Conservation (phyloP, 2,888 invertebrate genomes). For the Latrodectus elegans region DNA sequence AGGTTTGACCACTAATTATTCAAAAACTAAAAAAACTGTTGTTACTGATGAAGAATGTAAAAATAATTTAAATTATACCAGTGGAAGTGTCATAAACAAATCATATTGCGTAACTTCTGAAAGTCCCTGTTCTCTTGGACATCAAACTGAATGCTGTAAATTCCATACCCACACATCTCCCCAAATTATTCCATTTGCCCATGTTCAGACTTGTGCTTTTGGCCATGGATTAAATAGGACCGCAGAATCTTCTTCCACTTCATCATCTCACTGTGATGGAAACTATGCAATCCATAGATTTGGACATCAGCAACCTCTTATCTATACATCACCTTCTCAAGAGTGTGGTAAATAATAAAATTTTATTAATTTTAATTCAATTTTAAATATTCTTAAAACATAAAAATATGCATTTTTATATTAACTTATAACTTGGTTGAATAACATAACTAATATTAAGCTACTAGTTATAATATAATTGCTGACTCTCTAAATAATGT, state of each 20-base stretch:
- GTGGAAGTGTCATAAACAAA: slow-evolving; percentile 47
- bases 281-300: slow-evolving; percentile 57
- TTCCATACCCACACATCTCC: slow-evolving; percentile 44
- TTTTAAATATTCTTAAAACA: too few relatives aligned
- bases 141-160: slow-evolving; percentile 50
- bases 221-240: slow-evolving; percentile 48
- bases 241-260: slow-evolving; percentile 27
- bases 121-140: slow-evolving; percentile 38
- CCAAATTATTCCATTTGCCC: slow-evolving; percentile 60
- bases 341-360: slow-evolving; percentile 46
- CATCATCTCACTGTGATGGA: slow-evolving; percentile 53
- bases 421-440: too few relatives aligned
- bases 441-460: too few relatives aligned
- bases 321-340: slow-evolving; percentile 44
- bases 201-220: slow-evolving; percentile 51
- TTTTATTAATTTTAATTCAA: neutral
- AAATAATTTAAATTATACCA: slow-evolving; percentile 52
- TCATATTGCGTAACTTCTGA: slow-evolving; percentile 51
- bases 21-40: slow-evolving; percentile 64
- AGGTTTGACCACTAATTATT: slow-evolving; percentile 56
- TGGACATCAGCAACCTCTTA: slow-evolving; percentile 55
- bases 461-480: too few relatives aligned
- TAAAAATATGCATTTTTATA: too few relatives aligned
- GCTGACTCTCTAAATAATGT: too few relatives aligned
- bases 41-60: slow-evolving; percentile 63